Conservation (phyloP, 2,888 invertebrate species). For the Cryptocephalus primarius region DNA sequence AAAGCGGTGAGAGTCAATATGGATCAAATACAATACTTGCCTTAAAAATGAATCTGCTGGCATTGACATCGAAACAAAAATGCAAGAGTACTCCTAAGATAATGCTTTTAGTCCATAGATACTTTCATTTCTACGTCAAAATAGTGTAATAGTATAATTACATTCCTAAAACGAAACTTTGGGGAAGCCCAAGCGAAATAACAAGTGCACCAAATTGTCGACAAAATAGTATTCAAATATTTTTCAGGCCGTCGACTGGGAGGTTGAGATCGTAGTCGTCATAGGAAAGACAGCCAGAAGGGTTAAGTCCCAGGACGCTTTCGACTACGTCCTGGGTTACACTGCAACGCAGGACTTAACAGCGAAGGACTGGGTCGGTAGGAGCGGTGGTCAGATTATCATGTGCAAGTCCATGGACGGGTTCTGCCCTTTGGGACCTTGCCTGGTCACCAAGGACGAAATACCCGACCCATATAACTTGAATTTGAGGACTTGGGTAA, state of each 20-base stretch:
- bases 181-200: too few relatives aligned
- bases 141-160: too few relatives aligned
- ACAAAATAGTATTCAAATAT: too few relatives aligned
- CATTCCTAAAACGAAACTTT: too few relatives aligned
- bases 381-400: conserved; percentile 65
- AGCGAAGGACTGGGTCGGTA: conserved; percentile 74
- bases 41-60: too few relatives aligned
- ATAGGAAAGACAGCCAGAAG: conserved; percentile 64
- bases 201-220: too few relatives aligned
- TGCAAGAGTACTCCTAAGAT: too few relatives aligned
- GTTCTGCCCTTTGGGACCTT: conserved; percentile 78
- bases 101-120: too few relatives aligned
- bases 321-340: conserved; percentile 68
- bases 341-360: conserved; percentile 76
- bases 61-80: too few relatives aligned
- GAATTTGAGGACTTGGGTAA: conserved; percentile 57
- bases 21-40: too few relatives aligned
- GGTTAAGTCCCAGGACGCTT: conserved; percentile 53
- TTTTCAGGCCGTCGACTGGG: conserved; percentile 68
- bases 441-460: conserved; percentile 62
- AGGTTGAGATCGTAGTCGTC: conserved; percentile 72
- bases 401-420: conserved; percentile 62
- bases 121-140: too few relatives aligned
- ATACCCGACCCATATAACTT: conserved; percentile 60
- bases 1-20: too few relatives aligned